Conservation (phyloP, 53 echinoderm and acorn worm genomes). For the Luidia sarsii region DNA sequence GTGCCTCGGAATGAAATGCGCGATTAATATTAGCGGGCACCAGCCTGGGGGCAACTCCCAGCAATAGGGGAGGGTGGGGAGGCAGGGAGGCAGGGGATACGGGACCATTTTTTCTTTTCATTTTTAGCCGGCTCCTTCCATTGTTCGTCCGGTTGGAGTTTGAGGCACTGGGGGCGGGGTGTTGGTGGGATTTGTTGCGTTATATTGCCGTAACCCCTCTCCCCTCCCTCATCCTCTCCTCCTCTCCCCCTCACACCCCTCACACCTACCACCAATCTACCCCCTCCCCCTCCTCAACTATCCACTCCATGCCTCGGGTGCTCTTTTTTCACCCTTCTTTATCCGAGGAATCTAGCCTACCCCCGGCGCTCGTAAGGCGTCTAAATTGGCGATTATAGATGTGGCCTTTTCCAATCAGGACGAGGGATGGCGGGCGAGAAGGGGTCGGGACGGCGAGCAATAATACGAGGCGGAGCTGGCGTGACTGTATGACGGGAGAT, state of each 20-base stretch:
- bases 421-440: too few relatives aligned
- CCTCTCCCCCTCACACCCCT: too few relatives aligned
- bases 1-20: conserved; percentile 35
- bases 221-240: background rate
- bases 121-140: conserved; percentile 34
- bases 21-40: conserved; percentile 47
- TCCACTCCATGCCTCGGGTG: too few relatives aligned
- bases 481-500: too few relatives aligned
- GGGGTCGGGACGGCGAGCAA: too few relatives aligned
- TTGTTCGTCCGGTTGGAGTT: conserved; percentile 26
- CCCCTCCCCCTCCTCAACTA: too few relatives aligned
- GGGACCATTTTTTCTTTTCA: too few relatives aligned
- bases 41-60: conserved; percentile 24
- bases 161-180: conserved; percentile 25
- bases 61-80: too few relatives aligned
- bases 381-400: conserved; percentile 33
- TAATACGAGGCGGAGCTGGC: too few relatives aligned
- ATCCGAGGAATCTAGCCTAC: conserved; percentile 27
- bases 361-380: conserved; percentile 5
- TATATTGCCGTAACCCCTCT: conserved; percentile 48
- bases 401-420: background rate
- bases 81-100: too few relatives aligned
- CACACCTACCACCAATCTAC: too few relatives aligned
- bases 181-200: conserved; percentile 56
- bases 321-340: too few relatives aligned